Base-by-base conservation (phyloP, 2,113 vertebrate species). In the Zeus faber region DNA sequence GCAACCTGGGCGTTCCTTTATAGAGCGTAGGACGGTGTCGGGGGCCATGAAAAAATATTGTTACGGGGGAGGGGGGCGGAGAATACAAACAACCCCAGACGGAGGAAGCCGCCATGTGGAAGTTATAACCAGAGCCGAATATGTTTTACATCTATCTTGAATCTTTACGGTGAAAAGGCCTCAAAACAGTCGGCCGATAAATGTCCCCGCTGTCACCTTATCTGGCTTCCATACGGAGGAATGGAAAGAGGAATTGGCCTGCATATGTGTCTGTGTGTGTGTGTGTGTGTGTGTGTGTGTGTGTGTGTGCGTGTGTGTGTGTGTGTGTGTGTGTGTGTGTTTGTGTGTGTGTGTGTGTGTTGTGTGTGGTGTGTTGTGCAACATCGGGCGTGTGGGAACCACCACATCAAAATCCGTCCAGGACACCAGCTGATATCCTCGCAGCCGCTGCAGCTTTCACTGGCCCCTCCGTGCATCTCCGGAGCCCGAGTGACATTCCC, bases 401-500 rank as follows among this genome's bases (percentile, higher is more conserved):
- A 22, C 39, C 64, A 35, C 54, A 70, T 73, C 67, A 76, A 80
- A 54, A 57, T 45, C 43, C 58, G 52, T 57, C 59, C 49, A 49
- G 75, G 61, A 77, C 76, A 63, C 48, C 54, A 64, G 53, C 75
- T 70, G 67, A 81, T 72, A 59, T 71, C 67, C 61, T 56, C 76
- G 76, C 65, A 63, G 57, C 68, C 57, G 24, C 62, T 60, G 60
- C 66, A 70, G 67, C 65, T 48, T 67, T 74, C n/a, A 16, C 58
- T n/a, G n/a, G 62, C 4, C 2, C 41, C 9, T 23, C 22, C 33
- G 58, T 62, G 49, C 73, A 52, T 65, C 67, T 37, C 43, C 26
- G 58, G 51, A 52, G 54, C 27, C 60, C 53, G 56, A 69, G 35
- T 69, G 65, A 66, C 79, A 85, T 85, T 86, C 72, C 74, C 70